Conservation (phyloP, 2,113 vertebrate species). For the Gymnobelideus leadbeateri region DNA sequence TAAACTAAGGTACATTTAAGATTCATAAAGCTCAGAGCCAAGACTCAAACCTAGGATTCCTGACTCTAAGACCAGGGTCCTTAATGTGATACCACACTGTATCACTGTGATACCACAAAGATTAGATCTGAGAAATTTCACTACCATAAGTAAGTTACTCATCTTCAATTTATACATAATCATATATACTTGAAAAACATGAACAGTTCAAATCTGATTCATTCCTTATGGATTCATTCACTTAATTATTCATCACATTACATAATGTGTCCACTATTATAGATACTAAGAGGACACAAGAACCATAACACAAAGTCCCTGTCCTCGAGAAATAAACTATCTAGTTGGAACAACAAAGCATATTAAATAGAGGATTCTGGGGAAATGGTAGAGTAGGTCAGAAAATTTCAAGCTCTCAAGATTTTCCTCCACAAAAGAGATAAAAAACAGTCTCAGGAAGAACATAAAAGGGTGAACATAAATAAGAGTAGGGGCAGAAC, state of each 20-base stretch:
- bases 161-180: slow-evolving; percentile 18
- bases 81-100: neutral
- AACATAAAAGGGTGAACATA: no score
- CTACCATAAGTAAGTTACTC: slow-evolving; percentile 34
- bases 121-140: slow-evolving; percentile 9
- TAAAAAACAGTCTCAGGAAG: no score
- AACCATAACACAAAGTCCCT: neutral
- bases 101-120: neutral
- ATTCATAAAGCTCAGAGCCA: neutral
- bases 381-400: no score
- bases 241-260: neutral
- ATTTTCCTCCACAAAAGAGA: no score
- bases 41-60: slow-evolving; percentile 16
- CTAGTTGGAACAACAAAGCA: neutral
- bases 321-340: neutral
- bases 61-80: slow-evolving; percentile 9
- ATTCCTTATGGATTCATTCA: neutral
- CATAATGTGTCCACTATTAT: neutral
- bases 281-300: neutral
- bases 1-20: slow-evolving; percentile 1
- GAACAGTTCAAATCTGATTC: neutral
- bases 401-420: no score
- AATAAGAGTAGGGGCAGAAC: no score
- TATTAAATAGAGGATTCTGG: no score
- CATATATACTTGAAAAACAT: slow-evolving; percentile 11